These are phyloP conservation scores for Epizoanthus stellaris DNA, from an alignment of 92 coral and sea anemone species.

Conservation along the genomic window DNA sequence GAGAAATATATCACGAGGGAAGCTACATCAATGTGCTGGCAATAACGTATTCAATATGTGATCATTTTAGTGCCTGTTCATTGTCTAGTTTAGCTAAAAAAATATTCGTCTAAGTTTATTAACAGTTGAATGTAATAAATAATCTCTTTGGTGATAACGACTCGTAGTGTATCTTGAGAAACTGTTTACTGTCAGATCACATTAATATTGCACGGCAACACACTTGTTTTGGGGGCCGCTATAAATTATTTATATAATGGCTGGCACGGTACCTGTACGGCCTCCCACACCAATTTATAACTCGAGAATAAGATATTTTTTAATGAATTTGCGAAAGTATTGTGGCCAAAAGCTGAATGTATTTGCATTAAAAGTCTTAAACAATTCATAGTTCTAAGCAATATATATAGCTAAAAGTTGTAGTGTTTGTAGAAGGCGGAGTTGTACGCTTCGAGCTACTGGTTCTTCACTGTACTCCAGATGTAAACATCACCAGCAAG, in stretches of 20 bases:
- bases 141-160: not conserved
- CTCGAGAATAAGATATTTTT: not conserved
- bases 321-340: not conserved
- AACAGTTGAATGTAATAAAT: not conserved
- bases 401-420: no score
- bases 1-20: no score
- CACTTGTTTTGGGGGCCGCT: conserved; percentile 2
- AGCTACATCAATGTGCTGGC: no score
- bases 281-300: not conserved
- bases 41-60: no score
- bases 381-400: no score
- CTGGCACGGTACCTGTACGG: conserved; percentile 1
- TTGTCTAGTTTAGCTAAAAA: no score
- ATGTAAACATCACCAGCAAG: no score
- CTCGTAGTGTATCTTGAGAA: not conserved
- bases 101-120: not conserved
- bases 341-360: not conserved
- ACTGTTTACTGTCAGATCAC: not conserved
- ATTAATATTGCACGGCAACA: not conserved
- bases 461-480: no score
- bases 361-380: not conserved
- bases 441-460: no score
- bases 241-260: not conserved
- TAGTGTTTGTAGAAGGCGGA: no score
- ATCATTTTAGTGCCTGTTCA: no score